Percentiles rank a stretch among this genome's conserved stretches.
Conservation (phyloP, 2,888 invertebrate species). For the Caenorhabditis uteleia region DNA sequence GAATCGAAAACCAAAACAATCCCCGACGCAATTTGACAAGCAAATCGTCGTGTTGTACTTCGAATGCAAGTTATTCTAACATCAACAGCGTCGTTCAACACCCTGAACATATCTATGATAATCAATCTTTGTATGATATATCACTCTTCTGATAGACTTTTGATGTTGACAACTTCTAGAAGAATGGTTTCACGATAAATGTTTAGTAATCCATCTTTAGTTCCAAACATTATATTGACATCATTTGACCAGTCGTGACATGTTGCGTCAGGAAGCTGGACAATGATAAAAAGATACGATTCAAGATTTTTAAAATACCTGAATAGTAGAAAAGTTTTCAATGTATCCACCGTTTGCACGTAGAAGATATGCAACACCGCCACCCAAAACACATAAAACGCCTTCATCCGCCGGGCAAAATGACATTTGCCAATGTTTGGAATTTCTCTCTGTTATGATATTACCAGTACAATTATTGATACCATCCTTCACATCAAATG, state of each 20-base stretch:
- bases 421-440: constrained; percentile 47
- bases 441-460: constrained; percentile 18
- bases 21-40: constrained; percentile 28
- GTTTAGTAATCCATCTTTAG: constrained; percentile 41
- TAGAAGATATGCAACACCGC: constrained; percentile 45
- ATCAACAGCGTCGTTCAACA: constrained; percentile 18
- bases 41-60: constrained; percentile 21
- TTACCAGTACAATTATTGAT: constrained; percentile 33
- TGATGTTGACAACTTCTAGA: constrained; percentile 54
- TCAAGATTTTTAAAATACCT: constrained; percentile 19
- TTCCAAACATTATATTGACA: constrained; percentile 63
- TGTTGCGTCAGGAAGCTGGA: constrained; percentile 41
- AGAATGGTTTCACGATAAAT: constrained; percentile 62
- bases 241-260: constrained; percentile 64
- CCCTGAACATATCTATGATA: constrained; percentile 1
- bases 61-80: constrained; percentile 16
- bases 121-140: neutral
- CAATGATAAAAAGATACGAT: neutral
- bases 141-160: constrained; percentile 42
- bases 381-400: constrained; percentile 53
- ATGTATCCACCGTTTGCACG: constrained; percentile 48
- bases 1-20: constrained; percentile 28
- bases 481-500: constrained; percentile 34
- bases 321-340: constrained; percentile 56
- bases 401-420: constrained; percentile 64